Base-by-base conservation (phyloP, 2,113 vertebrate species). In the Xenotilapia flavipinnis region DNA sequence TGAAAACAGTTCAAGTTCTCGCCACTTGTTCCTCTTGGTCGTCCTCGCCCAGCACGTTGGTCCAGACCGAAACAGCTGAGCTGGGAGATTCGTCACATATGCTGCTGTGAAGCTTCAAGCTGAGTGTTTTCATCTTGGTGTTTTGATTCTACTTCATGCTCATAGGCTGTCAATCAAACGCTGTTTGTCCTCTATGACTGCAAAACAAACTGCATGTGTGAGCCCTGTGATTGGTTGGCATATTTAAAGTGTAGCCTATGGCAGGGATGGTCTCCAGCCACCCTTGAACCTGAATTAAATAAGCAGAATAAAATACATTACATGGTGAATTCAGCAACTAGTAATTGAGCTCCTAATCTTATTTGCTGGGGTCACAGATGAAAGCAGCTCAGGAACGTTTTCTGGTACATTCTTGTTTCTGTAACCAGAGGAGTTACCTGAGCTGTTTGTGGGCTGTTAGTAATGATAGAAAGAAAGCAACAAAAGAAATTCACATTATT, bases 31-130 rank as follows among this genome's bases (percentile, higher is more conserved):
- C 28, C 31, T 62, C 58, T 0, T 36, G 31, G 15, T 36, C 2
- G 19, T 65, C 3, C 31, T 36, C 31, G 9, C 9, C 0, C 60
- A 65, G 9, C 17, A 36, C 5, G 15, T 19, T 11, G 15, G 58
- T 17, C 28, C 58, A 62, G 58, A 33, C 31, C 0, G 2, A 36
- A n/a, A 12, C 17, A 38, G 60, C 60, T 38, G 60, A 65, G 17
- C 60, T 65, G 17, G 33, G 6, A 11, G 60, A 38, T 6, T n/a
- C 2, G 3, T 19, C 31, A 62, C 31, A n/a, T 2, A 4, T 10
- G 15, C 56, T 17, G 14, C 14, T 31, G 56, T 17, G 26, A 60
- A 31, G 56, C 26, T 0, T 60, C 26, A 9, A 6, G 0, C 56
- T 17, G 58, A 33, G 56, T 33, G 14, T 60, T 33, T 19, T 4